A percentile compares a stretch with the other conserved stretches of the same genome.
Conservation (phyloP, 1,140 invertebrate genomes). For the Drosophila micromelanica region DNA sequence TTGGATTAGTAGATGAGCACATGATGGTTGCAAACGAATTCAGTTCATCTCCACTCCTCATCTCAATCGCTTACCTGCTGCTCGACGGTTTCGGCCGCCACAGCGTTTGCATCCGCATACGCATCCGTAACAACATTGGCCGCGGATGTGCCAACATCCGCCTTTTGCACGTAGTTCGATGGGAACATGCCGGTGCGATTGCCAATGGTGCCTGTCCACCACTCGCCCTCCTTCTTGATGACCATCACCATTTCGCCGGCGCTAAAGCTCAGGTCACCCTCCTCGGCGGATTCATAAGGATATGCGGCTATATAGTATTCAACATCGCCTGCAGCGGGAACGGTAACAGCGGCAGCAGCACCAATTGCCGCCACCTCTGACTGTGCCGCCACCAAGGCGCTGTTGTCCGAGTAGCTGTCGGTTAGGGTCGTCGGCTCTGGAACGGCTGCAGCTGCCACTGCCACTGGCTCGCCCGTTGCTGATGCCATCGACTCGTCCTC, state of each 20-base stretch:
- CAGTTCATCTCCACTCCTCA: not conserved
- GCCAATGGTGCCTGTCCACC: constrained; percentile 98
- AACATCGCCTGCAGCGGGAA: constrained; percentile 82
- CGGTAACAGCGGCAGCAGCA: constrained; percentile 2
- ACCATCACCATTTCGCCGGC: constrained; percentile 96
- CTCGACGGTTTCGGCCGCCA: constrained; percentile 42
- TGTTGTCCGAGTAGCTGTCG: constrained; percentile 68
- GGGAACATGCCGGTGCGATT: constrained; percentile 96
- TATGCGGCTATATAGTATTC: constrained; percentile 94
- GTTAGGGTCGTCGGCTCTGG: constrained; percentile 24
- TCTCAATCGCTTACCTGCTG: constrained; percentile 50
- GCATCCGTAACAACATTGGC: constrained; percentile 14
- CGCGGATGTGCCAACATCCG: constrained; percentile 67
- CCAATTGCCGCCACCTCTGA: constrained; percentile 6
- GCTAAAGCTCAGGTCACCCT: constrained; percentile 96
- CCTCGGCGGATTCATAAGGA: constrained; percentile 93
- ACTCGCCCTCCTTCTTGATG: constrained; percentile 95
- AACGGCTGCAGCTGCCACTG: constrained; percentile 25
- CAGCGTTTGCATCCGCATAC: constrained; percentile 26
- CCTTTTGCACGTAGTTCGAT: constrained; percentile 93
- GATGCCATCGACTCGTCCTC: constrained; percentile 79
- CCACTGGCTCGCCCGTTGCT: not conserved
- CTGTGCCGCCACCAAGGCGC: constrained; percentile 22
- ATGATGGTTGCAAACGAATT: constrained; percentile 52
- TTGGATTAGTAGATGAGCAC: constrained; percentile 74